Evolutionary conservation across 1,140 invertebrate species (phyloP), one percentile per base, ranked within the genome.

Genomic region (Bombus affinis): DNA sequence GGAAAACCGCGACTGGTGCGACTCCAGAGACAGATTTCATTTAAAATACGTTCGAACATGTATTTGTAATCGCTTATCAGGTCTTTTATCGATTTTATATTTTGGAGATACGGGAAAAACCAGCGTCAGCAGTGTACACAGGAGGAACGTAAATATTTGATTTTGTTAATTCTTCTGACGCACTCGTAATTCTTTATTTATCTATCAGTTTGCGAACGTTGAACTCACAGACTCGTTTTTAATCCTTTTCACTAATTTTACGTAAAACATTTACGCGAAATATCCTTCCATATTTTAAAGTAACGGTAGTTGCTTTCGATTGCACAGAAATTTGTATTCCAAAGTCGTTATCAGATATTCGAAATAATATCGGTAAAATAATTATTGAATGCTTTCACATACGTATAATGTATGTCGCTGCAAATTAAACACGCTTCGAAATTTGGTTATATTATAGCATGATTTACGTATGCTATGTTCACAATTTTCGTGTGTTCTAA

Each of bases 1-100:
- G 75, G 57, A 32, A 44, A 66, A 78, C 57, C 2, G n/a, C 15
- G 8, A 39, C 1, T 76, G 12, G 25, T 22, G 25, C 28, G 28
- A 15, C 37, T 35, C 75, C 13, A 9, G 75, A 28, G 74, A 25
- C 74, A 39, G 74, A n/a, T 39, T 76, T 76, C 57, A 76, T 39
- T 39, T 32, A n/a, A 42, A 62, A 77, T 62, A 62, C 37, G 18
- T 32, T 42, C 28, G 37, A 39, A 39, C 37, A n/a, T n/a, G 37
- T 47, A 32, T 28, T 35, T 25, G 73, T 10, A 76, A 77, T 62
- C 75, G 75, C 15, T 77, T 62, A 62, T 77, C 57, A 77, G 75
- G 13, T 12, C 28, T 39, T 77, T n/a, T 77, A 77, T 42, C 57
- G 53, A 3, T 42, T 32, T 77, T 22, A 10, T 22, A 35, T 77